phyloP scores from a whole-genome alignment of 2,888 invertebrate genomes.

The Merodon equestris region DNA sequence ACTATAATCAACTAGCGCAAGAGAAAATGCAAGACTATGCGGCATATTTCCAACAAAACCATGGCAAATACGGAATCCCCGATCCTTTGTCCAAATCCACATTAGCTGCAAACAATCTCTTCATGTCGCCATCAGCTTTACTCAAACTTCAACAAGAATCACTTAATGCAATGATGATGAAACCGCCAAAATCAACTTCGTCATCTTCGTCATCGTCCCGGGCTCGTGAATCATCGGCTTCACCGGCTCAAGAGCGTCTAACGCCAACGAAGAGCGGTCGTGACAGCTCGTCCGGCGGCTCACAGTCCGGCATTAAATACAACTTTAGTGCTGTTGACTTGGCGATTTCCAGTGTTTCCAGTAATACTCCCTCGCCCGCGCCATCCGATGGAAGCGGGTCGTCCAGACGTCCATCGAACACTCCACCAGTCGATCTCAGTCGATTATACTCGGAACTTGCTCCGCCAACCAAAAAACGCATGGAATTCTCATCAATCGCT shows the following conservation, averaged over 20 bases:
- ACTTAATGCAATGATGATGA: constrained; percentile 80
- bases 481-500: constrained; percentile 79
- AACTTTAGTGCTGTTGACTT: constrained; percentile 79
- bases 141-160: constrained; percentile 84
- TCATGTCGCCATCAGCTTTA: constrained; percentile 84
- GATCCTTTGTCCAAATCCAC: constrained; percentile 89
- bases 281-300: constrained; percentile 65
- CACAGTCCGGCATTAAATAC: constrained; percentile 73
- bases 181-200: constrained; percentile 79
- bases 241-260: constrained; percentile 76
- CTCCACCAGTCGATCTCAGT: constrained; percentile 77
- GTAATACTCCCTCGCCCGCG: constrained; percentile 76
- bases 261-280: constrained; percentile 76
- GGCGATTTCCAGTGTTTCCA: constrained; percentile 78
- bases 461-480: constrained; percentile 77
- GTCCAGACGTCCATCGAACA: constrained; percentile 75
- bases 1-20: constrained; percentile 77
- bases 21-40: constrained; percentile 80
- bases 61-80: constrained; percentile 80
- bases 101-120: constrained; percentile 88
- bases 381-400: constrained; percentile 76
- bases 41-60: constrained; percentile 79
- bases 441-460: constrained; percentile 76
- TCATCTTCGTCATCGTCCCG: constrained; percentile 74
- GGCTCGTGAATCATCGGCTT: constrained; percentile 77